Evolutionary conservation across 1,140 invertebrate genomes (phyloP), one percentile per base, ranked within the genome.

Genomic region (Ostrea denselamellosa): DNA sequence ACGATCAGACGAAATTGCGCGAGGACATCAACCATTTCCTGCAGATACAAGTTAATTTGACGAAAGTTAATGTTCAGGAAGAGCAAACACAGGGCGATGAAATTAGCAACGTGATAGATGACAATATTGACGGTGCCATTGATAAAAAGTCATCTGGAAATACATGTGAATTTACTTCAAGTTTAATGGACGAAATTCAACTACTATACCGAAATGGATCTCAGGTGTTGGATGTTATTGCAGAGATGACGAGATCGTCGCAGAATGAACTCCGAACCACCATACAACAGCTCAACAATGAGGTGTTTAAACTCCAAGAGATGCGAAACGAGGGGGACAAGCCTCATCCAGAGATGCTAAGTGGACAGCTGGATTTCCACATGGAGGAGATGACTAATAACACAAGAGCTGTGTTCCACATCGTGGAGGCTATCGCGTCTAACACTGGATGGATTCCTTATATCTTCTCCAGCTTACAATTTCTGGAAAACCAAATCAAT

Each of bases 381-480:
- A 58, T 92, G 54, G 85, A 88, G 17, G 84, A 85, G 25, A 62
- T 92, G 2, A 85, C 86, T 7, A 92, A 92, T 62, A 88, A 83
- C n/a, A 90, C 91, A 51, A 88, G 89, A 58, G 88, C 85, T 14
- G 89, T 89, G 10, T 90, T 90, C 22, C 89, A 90, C 22, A 89
- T 92, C 22, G 81, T 89, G 12, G 91, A 92, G 53, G 89, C 90
- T 4, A 85, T 93, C 12, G 91, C 91, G 0, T 90, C 90, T 2
- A 91, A 91, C 82, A 93, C 92, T 0, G 88, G 90, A 8, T 93
- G 92, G 92, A 90, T 93, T 86, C 92, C 91, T 0, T 89, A 89
- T 62, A 92, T 92, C 54, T 92, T 89, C 22, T 87, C 89, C 22
- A 91, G 90, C 56, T 86, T 91, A 85, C 92, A 90, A 34, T 89